Evolutionary conservation across 2,888 invertebrate species (phyloP).

Genomic region (Drosophila neotestacea): DNA sequence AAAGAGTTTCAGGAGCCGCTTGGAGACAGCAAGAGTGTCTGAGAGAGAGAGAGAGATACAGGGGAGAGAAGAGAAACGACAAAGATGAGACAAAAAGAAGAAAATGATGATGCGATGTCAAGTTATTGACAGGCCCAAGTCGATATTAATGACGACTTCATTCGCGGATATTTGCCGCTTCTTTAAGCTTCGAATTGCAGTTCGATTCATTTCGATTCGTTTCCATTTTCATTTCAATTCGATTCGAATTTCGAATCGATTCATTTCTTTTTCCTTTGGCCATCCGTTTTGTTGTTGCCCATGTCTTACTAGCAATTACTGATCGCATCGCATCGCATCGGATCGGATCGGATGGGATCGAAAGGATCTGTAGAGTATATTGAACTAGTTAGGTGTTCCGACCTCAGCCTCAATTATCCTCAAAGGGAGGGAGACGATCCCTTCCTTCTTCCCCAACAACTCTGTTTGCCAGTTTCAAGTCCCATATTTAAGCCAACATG

Average conservation of each 20-base stretch:
- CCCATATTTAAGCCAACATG: slow-evolving; percentile 81
- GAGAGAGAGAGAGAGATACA: slow-evolving; percentile 21
- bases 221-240: slow-evolving; percentile 4
- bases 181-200: not conserved
- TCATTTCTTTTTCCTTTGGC: slow-evolving; percentile 13
- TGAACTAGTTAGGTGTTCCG: slow-evolving; percentile 57
- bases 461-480: slow-evolving; percentile 19
- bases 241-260: not conserved
- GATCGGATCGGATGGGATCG: not conserved
- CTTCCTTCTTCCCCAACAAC: not conserved
- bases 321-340: slow-evolving; percentile 2
- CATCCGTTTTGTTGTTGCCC: slow-evolving; percentile 56
- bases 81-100: slow-evolving; percentile 22
- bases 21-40: slow-evolving; percentile 10
- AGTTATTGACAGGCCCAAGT: slow-evolving; percentile 78
- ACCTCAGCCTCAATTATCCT: slow-evolving; percentile 32
- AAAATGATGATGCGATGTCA: slow-evolving; percentile 77
- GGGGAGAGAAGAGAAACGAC: slow-evolving; percentile 16
- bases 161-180: slow-evolving; percentile 60
- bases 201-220: slow-evolving; percentile 16
- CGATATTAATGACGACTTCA: slow-evolving; percentile 81
- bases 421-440: not conserved
- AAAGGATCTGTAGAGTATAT: slow-evolving; percentile 13
- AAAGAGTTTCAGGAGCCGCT: slow-evolving; percentile 60
- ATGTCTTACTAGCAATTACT: slow-evolving; percentile 73